Evolutionary conservation across 2,113 vertebrate species (phyloP).

Genomic region (Chloropsis hardwickii): DNA sequence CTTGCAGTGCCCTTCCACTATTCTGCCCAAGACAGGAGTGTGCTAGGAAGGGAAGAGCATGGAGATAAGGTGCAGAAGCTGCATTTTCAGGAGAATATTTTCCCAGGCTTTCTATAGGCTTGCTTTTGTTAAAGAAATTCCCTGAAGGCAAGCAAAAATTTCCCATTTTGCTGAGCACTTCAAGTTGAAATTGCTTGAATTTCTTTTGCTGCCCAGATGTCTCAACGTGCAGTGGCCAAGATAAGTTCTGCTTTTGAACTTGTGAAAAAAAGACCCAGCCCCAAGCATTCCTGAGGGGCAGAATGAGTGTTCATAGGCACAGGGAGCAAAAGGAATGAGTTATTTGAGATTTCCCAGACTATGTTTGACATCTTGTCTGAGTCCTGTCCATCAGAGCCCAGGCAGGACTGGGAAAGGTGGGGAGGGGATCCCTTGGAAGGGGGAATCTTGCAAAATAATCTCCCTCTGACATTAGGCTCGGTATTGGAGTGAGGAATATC

Average conservation of each 20-base stretch:
- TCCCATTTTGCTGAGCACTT: slow-evolving; percentile 7
- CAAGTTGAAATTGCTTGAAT: background rate
- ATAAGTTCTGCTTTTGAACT: slow-evolving; percentile 12
- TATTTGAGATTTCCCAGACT: background rate
- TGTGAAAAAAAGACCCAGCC: background rate
- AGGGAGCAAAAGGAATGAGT: background rate
- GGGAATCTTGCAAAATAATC: background rate
- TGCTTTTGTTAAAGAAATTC: slow-evolving; percentile 13
- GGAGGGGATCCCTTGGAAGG: background rate
- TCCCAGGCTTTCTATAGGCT: background rate
- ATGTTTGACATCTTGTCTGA: background rate
- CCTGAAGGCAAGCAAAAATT: slow-evolving; percentile 25
- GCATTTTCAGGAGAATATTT: background rate
- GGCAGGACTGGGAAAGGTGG: background rate
- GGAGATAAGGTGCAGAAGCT: background rate
- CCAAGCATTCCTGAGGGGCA: background rate
- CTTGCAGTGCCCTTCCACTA: background rate
- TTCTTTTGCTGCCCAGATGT: slow-evolving; percentile 17
- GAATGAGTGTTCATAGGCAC: background rate
- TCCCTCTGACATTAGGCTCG: background rate
- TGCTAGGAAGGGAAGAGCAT: background rate
- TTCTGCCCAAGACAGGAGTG: background rate
- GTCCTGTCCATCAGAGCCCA: rapidly evolving
- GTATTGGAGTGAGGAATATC: background rate
- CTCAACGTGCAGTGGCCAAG: background rate